Percentiles rank a stretch among this genome's conserved stretches.
Conservation (phyloP, 2,113 vertebrate genomes). For the Poeciliopsis prolifica region DNA sequence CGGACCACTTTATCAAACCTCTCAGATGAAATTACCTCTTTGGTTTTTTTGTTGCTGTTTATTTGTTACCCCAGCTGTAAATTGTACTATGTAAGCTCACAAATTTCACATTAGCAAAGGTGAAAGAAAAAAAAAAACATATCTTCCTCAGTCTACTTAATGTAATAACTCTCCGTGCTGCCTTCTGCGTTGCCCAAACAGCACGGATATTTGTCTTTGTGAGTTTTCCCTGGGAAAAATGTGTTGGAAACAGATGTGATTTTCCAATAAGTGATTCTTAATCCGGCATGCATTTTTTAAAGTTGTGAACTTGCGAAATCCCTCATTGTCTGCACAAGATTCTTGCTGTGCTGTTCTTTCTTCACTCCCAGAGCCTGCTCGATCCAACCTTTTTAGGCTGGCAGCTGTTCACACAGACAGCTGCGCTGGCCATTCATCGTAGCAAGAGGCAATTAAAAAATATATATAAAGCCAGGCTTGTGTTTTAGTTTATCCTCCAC, state of each 20-base stretch:
- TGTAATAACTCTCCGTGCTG: constrained; percentile 33
- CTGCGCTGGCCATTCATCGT: constrained; percentile 74
- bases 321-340: constrained; percentile 62
- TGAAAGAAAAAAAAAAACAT: neutral
- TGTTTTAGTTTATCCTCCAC: constrained; percentile 81
- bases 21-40: constrained; percentile 28
- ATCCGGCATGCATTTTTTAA: constrained; percentile 68
- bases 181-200: constrained; percentile 44
- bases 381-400: constrained; percentile 65
- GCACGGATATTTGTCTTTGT: constrained; percentile 58
- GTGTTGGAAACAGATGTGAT: constrained; percentile 62
- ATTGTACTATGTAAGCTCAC: constrained; percentile 54
- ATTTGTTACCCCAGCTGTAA: constrained; percentile 54
- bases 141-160: constrained; percentile 42
- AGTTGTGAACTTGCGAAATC: constrained; percentile 72
- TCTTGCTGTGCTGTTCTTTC: constrained; percentile 60
- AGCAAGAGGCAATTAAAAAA: constrained; percentile 68
- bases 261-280: constrained; percentile 65
- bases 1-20: constrained; percentile 48
- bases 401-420: constrained; percentile 82
- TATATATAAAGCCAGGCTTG: constrained; percentile 77
- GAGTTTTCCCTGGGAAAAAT: constrained; percentile 64
- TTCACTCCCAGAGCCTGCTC: constrained; percentile 45
- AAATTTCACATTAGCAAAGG: constrained; percentile 52
- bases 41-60: constrained; percentile 37